Percentiles rank a stretch among this genome's conserved stretches.
These are phyloP conservation scores for Lithosia quadra DNA, from an alignment of 2,888 invertebrate species.

Conservation along the genomic window DNA sequence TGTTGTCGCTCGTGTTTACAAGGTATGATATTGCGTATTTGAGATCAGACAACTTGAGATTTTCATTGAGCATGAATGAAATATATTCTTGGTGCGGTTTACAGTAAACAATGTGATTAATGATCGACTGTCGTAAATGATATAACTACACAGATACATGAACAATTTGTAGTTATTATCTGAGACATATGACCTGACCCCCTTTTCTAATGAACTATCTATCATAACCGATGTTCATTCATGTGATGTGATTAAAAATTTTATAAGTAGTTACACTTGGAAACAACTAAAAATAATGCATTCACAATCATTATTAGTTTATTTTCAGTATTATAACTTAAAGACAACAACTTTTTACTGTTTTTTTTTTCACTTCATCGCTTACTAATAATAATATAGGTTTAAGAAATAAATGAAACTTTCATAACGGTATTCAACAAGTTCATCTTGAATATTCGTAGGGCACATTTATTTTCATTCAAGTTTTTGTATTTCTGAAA, in stretches of 20 bases:
- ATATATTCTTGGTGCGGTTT: background rate
- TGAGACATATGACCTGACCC: constrained; percentile 33
- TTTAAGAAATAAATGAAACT: background rate
- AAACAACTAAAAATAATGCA: background rate
- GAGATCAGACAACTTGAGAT: background rate
- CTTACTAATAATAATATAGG: background rate
- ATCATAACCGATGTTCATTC: constrained; percentile 11
- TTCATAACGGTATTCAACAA: background rate
- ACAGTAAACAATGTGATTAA: background rate
- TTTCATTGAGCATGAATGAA: background rate
- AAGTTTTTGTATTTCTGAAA: constrained; percentile 12
- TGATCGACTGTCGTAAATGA: constrained; percentile 4
- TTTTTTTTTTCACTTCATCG: background rate
- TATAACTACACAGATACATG: background rate
- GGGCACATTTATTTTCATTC: constrained; percentile 1
- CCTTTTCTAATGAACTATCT: constrained; percentile 23
- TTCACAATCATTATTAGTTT: background rate
- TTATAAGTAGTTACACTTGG: too few species aligned
- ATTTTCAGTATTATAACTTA: background rate
- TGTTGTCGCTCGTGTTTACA: constrained; percentile 45
- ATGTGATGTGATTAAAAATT: constrained; percentile 8
- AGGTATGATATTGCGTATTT: constrained; percentile 40
- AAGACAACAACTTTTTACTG: background rate
- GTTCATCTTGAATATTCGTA: background rate
- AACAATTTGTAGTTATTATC: constrained; percentile 35